Base-by-base conservation (phyloP, 2,888 invertebrate species). In the Lagria hirta region DNA sequence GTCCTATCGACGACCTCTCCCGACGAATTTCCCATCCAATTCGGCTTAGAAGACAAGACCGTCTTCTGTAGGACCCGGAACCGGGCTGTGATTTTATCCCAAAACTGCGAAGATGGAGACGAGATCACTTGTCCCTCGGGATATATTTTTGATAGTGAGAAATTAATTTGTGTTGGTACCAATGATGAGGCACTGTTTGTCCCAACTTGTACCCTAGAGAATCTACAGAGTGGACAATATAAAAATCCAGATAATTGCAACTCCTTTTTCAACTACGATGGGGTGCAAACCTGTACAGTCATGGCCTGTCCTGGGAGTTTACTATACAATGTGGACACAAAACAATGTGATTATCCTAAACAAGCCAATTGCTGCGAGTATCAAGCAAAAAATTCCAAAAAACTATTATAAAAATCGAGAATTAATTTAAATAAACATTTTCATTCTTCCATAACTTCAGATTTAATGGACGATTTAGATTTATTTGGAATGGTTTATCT, bases 351-450 rank as follows among this genome's bases (percentile, higher is more conserved):
- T 15, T 61, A 45, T 42, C 59, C 62, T 0, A 36, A 45, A 29
- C 3, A 10, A 7, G 52, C 54, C 3, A 29, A 44, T 7, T 63
- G 63, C 38, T 62, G 62, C 35, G 63, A 63, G 49, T 62, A 55
- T 45, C 11, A 35, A 17, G 61, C 58, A 41, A 48, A 50, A 23
- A 49, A 48, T 30, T 22, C 48, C 4, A 42, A 37, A 16, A 56
- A 40, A 11, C 50, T 55, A 18, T 21, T 26, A 7, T 10, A 26
- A 18, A 18, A 18, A 32, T 41, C 3, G 20, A 32, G 21, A 26
- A 14, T 35, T 35, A 24, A 26, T 30, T 22, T 23, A 16, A 34
- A 4, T 4, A 28, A 8, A 12, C 14, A 14, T 28, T 28, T 28
- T n/a, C n/a, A 28, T 28, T 26, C n/a, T n/a, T n/a, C n/a, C n/a